Base-by-base conservation (phyloP, 2,888 invertebrate species). In the Limnephilus auricula region DNA sequence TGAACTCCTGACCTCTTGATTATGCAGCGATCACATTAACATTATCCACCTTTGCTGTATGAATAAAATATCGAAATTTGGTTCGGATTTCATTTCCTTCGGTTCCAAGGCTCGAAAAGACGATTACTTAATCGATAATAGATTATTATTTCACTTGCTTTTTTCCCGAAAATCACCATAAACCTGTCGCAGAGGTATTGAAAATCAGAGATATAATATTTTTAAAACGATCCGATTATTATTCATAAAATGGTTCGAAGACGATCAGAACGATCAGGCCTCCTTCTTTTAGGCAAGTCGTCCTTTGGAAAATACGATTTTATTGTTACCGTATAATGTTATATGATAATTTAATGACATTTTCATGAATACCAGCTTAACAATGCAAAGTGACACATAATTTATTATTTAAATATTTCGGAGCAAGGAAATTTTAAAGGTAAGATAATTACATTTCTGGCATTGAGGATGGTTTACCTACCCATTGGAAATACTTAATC, bases 271-370 rank as follows among this genome's bases (percentile, higher is more conserved):
- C 31, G 82, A 82, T 82, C 82, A 82, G 32, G 32, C 31, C 82
- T 82, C 82, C 12, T 82, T 5, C 32, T 82, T 82, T 82, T 82
- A 82, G 82, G 82, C 34, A 82, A 32, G 82, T 82, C 31, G 82
- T 82, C 34, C 31, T 82, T 5, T 82, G 82, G 25, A 82, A 82
- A 82, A 82, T 82, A 32, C 82, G 31, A 32, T 32, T 82, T 82
- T 82, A 82, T 31, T 31, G 82, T 82, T 82, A 82, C 31, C 9
- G 10, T 82, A 82, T 82, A 82, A 82, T 82, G 34, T 32, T 32
- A 82, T 82, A 82, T 82, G 82, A 82, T 82, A 82, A 82, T 82
- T 82, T 82, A 82, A 30, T 82, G 82, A 82, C 31, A 82, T 82
- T 82, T 32, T 82, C 82, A 34, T 82, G 82, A 82, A 82, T 32